phyloP scores from a whole-genome alignment of 2,113 vertebrate genomes.

The Ranitomeya variabilis region DNA sequence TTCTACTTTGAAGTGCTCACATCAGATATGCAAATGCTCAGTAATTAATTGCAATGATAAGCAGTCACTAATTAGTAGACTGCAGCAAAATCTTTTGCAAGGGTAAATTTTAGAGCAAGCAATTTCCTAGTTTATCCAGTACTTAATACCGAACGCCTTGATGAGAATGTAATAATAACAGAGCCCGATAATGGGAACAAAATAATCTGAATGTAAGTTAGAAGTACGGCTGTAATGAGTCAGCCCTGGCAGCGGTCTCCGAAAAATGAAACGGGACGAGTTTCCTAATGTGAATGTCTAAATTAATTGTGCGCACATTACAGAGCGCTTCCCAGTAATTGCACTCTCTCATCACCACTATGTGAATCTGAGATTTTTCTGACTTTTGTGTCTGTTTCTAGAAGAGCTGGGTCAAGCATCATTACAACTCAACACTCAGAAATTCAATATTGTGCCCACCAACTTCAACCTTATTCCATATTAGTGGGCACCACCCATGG shows the following conservation, averaged over 20 bases:
- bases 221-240: neutral
- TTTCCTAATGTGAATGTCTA: neutral
- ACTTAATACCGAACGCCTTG: constrained; percentile 12
- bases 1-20: neutral
- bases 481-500: no score
- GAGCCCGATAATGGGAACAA: neutral
- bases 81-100: neutral
- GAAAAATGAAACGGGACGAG: neutral
- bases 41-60: constrained; percentile 9
- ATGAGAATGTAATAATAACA: neutral
- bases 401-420: no score
- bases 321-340: neutral
- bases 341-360: neutral
- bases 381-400: neutral
- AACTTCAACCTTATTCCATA: no score
- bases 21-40: constrained; percentile 10
- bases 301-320: neutral
- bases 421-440: no score
- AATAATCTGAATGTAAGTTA: neutral
- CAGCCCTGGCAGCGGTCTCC: neutral
- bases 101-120: neutral
- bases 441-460: no score
- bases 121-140: constrained; percentile 7
- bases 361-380: no score
- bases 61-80: constrained; percentile 6